Conservation (phyloP, 2,797 vertebrate genomes). For the Acanthopagrus latus region DNA sequence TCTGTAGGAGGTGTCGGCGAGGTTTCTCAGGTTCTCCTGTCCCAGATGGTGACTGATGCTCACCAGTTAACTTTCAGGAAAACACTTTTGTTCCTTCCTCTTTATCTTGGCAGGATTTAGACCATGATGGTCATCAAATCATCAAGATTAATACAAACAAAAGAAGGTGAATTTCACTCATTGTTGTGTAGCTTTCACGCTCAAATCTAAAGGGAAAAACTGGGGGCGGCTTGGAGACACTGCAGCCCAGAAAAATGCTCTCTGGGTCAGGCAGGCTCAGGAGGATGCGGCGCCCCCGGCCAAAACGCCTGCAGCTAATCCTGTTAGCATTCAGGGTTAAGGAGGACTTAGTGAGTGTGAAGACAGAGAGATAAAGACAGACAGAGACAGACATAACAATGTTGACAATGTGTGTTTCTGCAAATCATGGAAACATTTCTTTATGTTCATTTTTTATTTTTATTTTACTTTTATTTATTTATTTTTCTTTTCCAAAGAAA, state of each 20-base stretch:
- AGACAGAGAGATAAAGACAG: conserved; percentile 49
- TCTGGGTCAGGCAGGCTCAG: conserved; percentile 16
- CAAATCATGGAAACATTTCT: no score
- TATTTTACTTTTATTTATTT: no score
- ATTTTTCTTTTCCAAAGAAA: no score
- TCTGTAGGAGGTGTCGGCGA: not conserved
- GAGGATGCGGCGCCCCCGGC: conserved; percentile 7
- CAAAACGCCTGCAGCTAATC: conserved; percentile 68
- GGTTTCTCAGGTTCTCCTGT: not conserved
- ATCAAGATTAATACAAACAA: not conserved
- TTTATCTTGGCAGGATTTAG: no score
- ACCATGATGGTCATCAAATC: no score
- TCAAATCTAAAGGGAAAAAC: not conserved
- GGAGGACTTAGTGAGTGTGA: conserved; percentile 74
- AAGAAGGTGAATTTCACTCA: not conserved
- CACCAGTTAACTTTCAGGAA: no score
- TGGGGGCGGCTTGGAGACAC: not conserved
- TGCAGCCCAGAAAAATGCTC: conserved; percentile 6
- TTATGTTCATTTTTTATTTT: no score
- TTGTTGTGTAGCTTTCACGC: not conserved
- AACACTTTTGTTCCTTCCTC: no score
- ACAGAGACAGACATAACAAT: conserved; percentile 30
- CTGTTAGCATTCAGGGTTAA: conserved; percentile 79
- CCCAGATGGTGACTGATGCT: no score
- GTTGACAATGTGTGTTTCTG: no score